Evolutionary conservation across 2,113 vertebrate species (phyloP), one percentile per base, ranked within the genome.

Genomic region (Poicephalus meyeri): DNA sequence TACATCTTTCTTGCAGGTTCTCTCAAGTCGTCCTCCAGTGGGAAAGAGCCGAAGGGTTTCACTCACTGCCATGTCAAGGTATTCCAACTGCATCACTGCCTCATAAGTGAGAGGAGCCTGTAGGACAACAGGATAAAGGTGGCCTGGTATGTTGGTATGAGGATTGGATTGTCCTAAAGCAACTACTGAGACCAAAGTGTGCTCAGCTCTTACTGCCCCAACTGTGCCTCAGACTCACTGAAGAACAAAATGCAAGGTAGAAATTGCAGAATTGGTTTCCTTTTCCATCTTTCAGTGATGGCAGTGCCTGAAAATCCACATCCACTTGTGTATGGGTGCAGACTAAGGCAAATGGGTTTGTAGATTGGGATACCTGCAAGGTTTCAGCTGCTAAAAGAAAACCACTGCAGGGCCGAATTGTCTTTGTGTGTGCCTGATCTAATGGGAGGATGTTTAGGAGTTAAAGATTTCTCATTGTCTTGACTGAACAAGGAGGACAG

Each of bases 11-110:
- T 99, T 99, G 94, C 98, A 98, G 50, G 94, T 8, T 42, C 99
- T 98, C 79, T 99, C 98, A 37, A 99, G 6, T 11, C 98, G 94
- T 0, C 97, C 35, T 8, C 96, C 97, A 2, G 98, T 60, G 42
- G 99, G 98, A n/a, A 92, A 98, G 11, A 98, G 1, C 13, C 98
- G 90, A 13, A 99, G 96, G 31, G 95, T 98, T 96, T 99, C 99
- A 0, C 46, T 98, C 88, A 99, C 6, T 10, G 91, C 16, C 92
- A 98, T 97, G 71, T 99, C 99, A 7, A 99, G 93, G 41, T 99
- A 99, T 23, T 99, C 98, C 97, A 99, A 47, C 35, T 99, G 97
- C 96, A 96, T 98, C 14, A 99, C 4, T 0, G 95, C 39, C 1
- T 99, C 98, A 0, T 99, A 99, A 0, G 98, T 97, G 37, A 94